These are phyloP conservation scores for Cheilosia urbana DNA, from an alignment of 2,888 invertebrate species.

Conservation along the genomic window DNA sequence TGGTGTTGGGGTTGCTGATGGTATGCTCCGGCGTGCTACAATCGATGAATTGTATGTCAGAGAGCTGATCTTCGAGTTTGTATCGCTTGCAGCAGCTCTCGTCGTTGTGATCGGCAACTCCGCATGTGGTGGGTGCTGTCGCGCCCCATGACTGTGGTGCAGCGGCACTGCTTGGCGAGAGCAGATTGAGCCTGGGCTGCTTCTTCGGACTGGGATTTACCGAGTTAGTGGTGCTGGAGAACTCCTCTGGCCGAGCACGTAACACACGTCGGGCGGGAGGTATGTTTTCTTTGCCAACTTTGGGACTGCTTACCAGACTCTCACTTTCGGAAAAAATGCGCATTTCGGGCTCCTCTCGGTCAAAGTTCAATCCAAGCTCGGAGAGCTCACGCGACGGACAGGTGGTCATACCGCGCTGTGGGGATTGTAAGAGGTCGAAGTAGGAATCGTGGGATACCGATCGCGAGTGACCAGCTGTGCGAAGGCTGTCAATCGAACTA, in stretches of 20 bases:
- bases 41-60: conserved; percentile 92
- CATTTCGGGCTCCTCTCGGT: conserved; percentile 93
- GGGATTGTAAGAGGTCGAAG: conserved; percentile 88
- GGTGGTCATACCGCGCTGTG: conserved; percentile 82
- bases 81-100: conserved; percentile 87
- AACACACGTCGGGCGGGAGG: conserved; percentile 84
- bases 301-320: conserved; percentile 86
- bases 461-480: conserved; percentile 84
- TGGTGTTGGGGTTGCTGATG: conserved; percentile 79
- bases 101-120: conserved; percentile 80
- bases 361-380: conserved; percentile 93
- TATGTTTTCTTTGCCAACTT: conserved; percentile 84
- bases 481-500: conserved; percentile 83
- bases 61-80: conserved; percentile 90
- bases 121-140: conserved; percentile 45
- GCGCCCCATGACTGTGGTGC: conserved; percentile 70
- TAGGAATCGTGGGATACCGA: conserved; percentile 97
- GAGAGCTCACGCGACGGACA: conserved; percentile 88
- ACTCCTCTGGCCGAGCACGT: conserved; percentile 85
- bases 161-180: conserved; percentile 81
- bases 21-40: conserved; percentile 89
- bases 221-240: conserved; percentile 85
- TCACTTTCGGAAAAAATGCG: conserved; percentile 96
- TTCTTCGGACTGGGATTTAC: conserved; percentile 87
- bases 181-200: conserved; percentile 85